Percentiles rank a stretch among this genome's conserved stretches.
phyloP scores from a whole-genome alignment of 2,888 invertebrate genomes.

The Piscicola geometra region DNA sequence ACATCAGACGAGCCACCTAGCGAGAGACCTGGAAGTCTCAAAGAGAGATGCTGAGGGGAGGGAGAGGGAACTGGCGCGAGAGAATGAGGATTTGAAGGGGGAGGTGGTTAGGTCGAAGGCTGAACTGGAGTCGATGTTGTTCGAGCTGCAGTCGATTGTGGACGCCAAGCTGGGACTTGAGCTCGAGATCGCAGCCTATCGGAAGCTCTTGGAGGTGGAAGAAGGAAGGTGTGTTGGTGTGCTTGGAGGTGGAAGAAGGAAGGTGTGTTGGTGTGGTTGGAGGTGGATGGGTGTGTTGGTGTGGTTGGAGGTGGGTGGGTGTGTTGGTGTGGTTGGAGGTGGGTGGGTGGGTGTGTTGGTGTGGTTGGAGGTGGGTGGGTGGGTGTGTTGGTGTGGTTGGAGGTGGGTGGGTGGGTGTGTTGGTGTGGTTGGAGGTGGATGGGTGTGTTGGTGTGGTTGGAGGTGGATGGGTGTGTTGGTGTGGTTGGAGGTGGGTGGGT shows the following conservation, averaged over 20 bases:
- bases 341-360: too few relatives aligned
- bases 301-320: too few relatives aligned
- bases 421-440: too few relatives aligned
- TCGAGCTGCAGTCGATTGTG: conserved; percentile 55
- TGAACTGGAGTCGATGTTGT: conserved; percentile 54
- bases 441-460: too few relatives aligned
- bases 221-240: conserved; percentile 58
- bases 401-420: too few relatives aligned
- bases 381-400: too few relatives aligned
- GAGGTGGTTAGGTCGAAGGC: conserved; percentile 51
- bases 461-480: too few relatives aligned
- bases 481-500: too few relatives aligned
- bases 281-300: too few relatives aligned
- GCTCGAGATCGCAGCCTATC: conserved; percentile 61
- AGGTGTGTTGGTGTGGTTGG: too few relatives aligned
- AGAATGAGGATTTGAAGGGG: conserved; percentile 50
- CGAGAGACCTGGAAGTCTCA: conserved; percentile 58
- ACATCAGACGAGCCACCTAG: conserved; percentile 49
- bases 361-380: too few relatives aligned
- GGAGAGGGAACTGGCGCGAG: conserved; percentile 57
- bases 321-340: too few relatives aligned
- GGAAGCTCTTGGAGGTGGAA: conserved; percentile 60
- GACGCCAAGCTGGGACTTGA: conserved; percentile 60
- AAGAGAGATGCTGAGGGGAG: conserved; percentile 58
- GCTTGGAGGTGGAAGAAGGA: neutral